Percentiles rank a stretch among this genome's conserved stretches.
These are phyloP conservation scores for Hippocampus kuda DNA, from an alignment of 2,797 vertebrate species.

Conservation along the genomic window DNA sequence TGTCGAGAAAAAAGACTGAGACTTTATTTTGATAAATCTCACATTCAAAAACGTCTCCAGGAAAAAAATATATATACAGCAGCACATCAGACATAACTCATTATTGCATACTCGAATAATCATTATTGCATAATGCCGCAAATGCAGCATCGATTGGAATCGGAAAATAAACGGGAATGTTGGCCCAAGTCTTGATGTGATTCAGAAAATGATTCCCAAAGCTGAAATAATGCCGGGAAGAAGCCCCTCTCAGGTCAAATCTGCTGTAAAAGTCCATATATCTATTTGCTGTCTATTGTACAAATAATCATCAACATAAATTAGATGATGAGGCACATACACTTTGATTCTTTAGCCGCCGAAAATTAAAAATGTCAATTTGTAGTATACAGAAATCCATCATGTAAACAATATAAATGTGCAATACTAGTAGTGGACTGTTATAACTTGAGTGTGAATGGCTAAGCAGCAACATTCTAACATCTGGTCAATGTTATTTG, in stretches of 20 bases:
- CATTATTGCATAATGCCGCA: neutral
- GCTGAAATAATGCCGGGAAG: neutral
- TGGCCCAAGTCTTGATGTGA: neutral
- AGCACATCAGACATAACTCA: neutral
- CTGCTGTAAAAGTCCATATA: neutral
- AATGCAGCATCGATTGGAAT: neutral
- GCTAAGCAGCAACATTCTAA: neutral
- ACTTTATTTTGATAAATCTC: neutral
- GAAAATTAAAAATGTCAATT: neutral
- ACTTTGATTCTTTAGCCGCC: neutral
- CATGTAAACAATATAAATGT: neutral
- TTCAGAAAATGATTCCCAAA: neutral
- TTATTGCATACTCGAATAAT: neutral
- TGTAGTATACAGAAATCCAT: neutral
- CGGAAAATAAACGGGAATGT: neutral
- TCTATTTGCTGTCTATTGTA: neutral
- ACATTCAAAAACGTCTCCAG: neutral
- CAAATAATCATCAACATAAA: neutral
- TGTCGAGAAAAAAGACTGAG: neutral
- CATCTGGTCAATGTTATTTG: neutral
- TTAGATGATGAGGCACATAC: neutral
- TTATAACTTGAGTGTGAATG: neutral
- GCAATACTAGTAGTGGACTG: neutral
- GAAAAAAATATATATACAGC: slow-evolving; percentile 4
- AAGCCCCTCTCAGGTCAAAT: neutral